Base-by-base conservation (phyloP, 2,113 vertebrate genomes). In the Porphyrio hochstetteri region DNA sequence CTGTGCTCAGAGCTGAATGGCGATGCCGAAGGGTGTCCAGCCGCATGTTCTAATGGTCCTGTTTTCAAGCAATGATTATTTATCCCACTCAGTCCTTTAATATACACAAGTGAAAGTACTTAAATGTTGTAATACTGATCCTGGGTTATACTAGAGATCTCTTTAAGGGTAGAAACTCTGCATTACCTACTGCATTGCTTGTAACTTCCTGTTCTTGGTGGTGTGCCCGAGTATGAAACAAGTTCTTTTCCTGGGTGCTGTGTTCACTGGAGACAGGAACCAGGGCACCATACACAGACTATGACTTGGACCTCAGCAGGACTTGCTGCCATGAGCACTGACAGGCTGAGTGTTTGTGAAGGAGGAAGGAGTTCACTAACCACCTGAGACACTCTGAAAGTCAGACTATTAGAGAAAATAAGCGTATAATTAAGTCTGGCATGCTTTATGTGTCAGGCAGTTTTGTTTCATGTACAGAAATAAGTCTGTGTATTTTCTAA, bases 1-100 rank as follows among this genome's bases (percentile, higher is more conserved):
- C 29, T 48, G 60, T 28, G 2, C 4, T 35, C 13, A 1, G 18
- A 33, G 16, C 1, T 3, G 29, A 48, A 4, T 0, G 14, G 24
- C 3, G 3, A 13, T 4, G 42, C 61, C 23, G n/a, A 25, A 1
- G 1, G 35, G 35, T 8, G 13, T 6, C 44, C 44, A 46, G 44
- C 44, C 17, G 9, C 44, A 46, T 17, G 44, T 18, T 46, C 17
- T 46, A 46, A 46, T 46, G 44, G 44, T 46, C 44, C 44, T 13
- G 35, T 31, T 50, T 14, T 28, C 63, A 20, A 24, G 33, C 65
- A 59, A 1, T 2, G 16, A 27, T 29, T 7, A 16, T 7, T 20
- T 52, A 8, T 5, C 19, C 18, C 2, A 20, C n/a, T 67, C 29
- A 24, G 15, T 23, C 72, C 40, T 29, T 75, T 2, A 2, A 10